Evolutionary conservation across 2,797 vertebrate genomes (phyloP), one percentile per base, ranked within the genome.

Genomic region (Catamblyrhynchus diadema): DNA sequence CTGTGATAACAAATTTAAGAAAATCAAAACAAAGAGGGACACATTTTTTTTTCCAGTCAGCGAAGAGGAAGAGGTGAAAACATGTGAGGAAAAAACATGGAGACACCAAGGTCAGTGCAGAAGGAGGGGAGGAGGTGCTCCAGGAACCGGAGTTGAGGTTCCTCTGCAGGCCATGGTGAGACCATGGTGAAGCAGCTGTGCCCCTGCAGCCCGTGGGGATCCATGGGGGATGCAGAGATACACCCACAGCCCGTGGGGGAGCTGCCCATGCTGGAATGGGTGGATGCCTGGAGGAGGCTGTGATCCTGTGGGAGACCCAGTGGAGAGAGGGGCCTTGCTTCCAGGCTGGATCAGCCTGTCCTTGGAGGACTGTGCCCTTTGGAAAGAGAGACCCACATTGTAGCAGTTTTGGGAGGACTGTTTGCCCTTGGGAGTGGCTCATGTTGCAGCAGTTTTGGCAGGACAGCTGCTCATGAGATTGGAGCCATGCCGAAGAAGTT

Each of bases 121-220:
- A 27, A 27, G 41, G 8, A 56, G 17, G 4, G 12, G 28, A 56
- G 22, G 18, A 65, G n/a, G 0, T 65, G 22, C n/a, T 21, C 10
- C 41, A 54, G 10, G 41, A 0, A 0, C 17, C 0, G 0, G n/a
- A 45, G 27, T 39, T 0, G 1, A 54, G 41, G 4, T 65, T 65
- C 7, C 5, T 32, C n/a, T 65, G 41, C 6, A 13, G 48, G 22
- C 7, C 0, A 0, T 32, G n/a, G 17, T 37, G 27, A 54, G n/a
- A 54, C 22, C n/a, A 1, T 14, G 22, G 41, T 21, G 41, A 37
- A 8, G 7, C n/a, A 54, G 16, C 50, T 65, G 48, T 20, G n/a
- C 10, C 17, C 16, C 27, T 25, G 48, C 37, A 62, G 37, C 14
- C 35, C 3, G 0, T 32, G n/a, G 28, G 47, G 47, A 28, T 66